Evolutionary conservation across 2,113 vertebrate species (phyloP), one percentile per base, ranked within the genome.

Genomic region (Xiphorhynchus elegans): DNA sequence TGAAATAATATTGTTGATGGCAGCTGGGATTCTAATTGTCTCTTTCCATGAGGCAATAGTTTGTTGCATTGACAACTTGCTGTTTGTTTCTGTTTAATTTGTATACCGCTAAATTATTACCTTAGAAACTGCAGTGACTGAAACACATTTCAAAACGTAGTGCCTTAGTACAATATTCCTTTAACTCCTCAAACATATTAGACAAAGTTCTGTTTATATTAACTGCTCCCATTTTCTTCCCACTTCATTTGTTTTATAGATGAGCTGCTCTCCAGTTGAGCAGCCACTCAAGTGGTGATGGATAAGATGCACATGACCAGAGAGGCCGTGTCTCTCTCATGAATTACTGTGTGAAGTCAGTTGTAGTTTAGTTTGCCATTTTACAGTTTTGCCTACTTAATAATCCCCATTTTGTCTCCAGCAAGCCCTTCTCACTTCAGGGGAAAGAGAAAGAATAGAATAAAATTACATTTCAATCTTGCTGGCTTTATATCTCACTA

Each of bases 321-420:
- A 76, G 63, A 93, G 74, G 28, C 67, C 69, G 25, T 55, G 7
- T 21, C 23, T 74, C 33, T 58, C 44, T 63, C 46, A 33, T 83
- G 93, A 79, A 66, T 79, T 73, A 73, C 62, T 44, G 13, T 29
- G 24, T 56, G 49, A 82, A 81, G 37, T 69, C 11, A 1, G 20
- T 53, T 91, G 82, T 87, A 62, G 44, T 83, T 79, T 60, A 72
- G 67, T 76, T 94, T 96, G 84, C 87, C 84, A 91, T 87, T 94
- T 96, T 62, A 76, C 74, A 68, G 31, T 64, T 89, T 93, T 53
- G 68, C 14, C 66, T 68, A 9, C 44, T 89, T 33, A 80, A 17
- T 69, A 89, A 82, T 63, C 67, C 44, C 58, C 66, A 82, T 91
- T 94, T 96, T 96, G 74, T 94, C 53, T 87, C 77, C 80, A 73